Conservation (phyloP, 2,888 invertebrate genomes). For the Lycia hirtaria region DNA sequence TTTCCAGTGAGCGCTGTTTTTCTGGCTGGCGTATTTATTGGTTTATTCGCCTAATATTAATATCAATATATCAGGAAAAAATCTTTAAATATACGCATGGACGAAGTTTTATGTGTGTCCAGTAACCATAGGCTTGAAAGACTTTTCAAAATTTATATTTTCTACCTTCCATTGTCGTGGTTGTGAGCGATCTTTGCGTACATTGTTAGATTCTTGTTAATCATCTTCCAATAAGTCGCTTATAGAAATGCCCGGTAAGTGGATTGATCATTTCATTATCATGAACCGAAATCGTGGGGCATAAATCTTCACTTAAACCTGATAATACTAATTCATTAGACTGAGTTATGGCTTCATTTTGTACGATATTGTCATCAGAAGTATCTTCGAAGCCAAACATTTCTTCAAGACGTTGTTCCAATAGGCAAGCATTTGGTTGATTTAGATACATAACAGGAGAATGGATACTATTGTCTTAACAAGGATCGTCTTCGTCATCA, state of each 20-base stretch:
- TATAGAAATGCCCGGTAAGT: background rate
- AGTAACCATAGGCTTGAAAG: background rate
- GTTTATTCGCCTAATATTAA: constrained; percentile 9
- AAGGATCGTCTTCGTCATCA: constrained; percentile 16
- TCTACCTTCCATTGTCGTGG: constrained; percentile 21
- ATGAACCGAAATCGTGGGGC: background rate
- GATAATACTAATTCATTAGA: background rate
- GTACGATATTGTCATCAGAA: constrained; percentile 21
- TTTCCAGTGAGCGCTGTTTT: constrained; percentile 1
- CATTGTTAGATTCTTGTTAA: constrained; percentile 31
- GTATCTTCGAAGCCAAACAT: constrained; percentile 30
- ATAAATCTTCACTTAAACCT: background rate
- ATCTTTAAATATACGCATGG: constrained; percentile 13
- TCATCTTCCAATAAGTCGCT: constrained; percentile 17
- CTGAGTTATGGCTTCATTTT: constrained; percentile 23
- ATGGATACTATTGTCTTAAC: constrained; percentile 24
- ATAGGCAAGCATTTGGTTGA: constrained; percentile 26
- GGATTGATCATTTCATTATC: background rate
- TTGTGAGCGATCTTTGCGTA: constrained; percentile 30
- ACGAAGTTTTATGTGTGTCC: constrained; percentile 13
- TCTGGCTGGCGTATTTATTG: background rate
- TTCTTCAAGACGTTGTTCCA: constrained; percentile 31
- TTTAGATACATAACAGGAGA: constrained; percentile 27
- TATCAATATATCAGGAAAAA: constrained; percentile 19
- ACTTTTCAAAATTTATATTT: constrained; percentile 7